Conservation (phyloP, 2,113 vertebrate species). For the Lethenteron reissneri region DNA sequence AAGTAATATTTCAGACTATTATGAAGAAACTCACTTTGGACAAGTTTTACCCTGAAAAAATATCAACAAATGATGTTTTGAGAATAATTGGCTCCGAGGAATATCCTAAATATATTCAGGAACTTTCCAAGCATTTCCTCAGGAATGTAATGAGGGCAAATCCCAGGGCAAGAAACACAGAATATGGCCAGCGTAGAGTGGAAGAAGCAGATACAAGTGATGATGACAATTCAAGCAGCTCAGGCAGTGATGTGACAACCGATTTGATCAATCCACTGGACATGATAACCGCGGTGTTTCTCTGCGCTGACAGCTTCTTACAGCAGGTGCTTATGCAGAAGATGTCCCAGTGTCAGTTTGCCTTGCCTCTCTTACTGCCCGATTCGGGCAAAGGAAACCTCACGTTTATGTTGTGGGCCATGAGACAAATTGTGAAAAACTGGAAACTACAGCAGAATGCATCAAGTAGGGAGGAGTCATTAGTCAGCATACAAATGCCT, state of each 20-base stretch:
- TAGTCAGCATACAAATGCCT: not conserved
- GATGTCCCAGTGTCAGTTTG: slow-evolving; percentile 9
- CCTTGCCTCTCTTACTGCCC: slow-evolving; percentile 7
- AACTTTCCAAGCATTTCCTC: not conserved
- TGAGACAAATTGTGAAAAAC: slow-evolving; percentile 5
- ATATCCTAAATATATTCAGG: no score
- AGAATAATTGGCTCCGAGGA: no score
- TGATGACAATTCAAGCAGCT: no score
- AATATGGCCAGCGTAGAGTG: no score
- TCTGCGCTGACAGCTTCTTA: slow-evolving; percentile 3
- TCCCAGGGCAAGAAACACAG: not conserved
- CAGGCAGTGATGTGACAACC: no score
- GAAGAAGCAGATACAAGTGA: not conserved
- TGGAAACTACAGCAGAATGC: slow-evolving; percentile 4
- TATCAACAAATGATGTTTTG: no score
- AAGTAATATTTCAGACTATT: no score
- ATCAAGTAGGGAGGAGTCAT: not conserved
- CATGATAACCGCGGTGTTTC: slow-evolving; percentile 6
- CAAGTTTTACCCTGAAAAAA: no score
- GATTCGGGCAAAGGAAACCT: not conserved
- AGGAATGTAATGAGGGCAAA: slow-evolving; percentile 6
- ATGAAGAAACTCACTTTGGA: no score
- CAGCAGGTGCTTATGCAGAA: slow-evolving; percentile 7
- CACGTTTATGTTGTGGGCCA: slow-evolving; percentile 7
- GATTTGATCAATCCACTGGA: not conserved